Evolutionary conservation across 92 coral and sea anemone genomes (phyloP), one percentile per base, ranked within the genome.

Genomic region (Porites rus): DNA sequence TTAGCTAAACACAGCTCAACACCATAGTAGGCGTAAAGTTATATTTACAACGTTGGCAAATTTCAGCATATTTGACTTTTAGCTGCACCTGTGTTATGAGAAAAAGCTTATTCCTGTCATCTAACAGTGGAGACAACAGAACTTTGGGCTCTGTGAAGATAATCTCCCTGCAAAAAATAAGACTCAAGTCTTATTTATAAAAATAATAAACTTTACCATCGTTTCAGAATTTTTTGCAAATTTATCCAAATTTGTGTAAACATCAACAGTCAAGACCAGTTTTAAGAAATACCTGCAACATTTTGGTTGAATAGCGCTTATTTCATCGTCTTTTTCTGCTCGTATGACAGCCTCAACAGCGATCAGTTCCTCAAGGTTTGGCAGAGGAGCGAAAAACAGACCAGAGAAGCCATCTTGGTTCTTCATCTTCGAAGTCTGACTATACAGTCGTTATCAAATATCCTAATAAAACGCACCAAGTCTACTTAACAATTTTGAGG

Each of bases 71-170:
- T 12, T 14, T 7, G 17, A 60, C 52, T 77, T 14, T 53, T 21
- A 7, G 10, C 10, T 75, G 51, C 85, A 92, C 99, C 96, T 92
- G 93, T 17, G 86, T 89, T 70, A 93, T 75, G 22, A 97, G 79
- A 61, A 90, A 78, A 46, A 93, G 82, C 53, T 90, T 80, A n/a
- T 77, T 80, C 80, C 80, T 75, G 61, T 90, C 89, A 28, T 93
- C 97, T 18, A 86, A 51, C 50, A 89, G 76, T 31, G 99, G 98
- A 46, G 99, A 95, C 31, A 95, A 88, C 77, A 97, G 90, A 53
- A 93, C 81, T 61, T 88, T 94, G 59, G 98, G 90, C 53, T 97
- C 99, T 54, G 99, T 97, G 63, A 97, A 97, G 59, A 97, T 74
- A 5, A 97, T 75, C 84, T 97, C 99, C 88, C 99, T 97, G 78